Evolutionary conservation across 2,797 vertebrate genomes (phyloP).

Genomic region (Synaphobranchus kaupii): DNA sequence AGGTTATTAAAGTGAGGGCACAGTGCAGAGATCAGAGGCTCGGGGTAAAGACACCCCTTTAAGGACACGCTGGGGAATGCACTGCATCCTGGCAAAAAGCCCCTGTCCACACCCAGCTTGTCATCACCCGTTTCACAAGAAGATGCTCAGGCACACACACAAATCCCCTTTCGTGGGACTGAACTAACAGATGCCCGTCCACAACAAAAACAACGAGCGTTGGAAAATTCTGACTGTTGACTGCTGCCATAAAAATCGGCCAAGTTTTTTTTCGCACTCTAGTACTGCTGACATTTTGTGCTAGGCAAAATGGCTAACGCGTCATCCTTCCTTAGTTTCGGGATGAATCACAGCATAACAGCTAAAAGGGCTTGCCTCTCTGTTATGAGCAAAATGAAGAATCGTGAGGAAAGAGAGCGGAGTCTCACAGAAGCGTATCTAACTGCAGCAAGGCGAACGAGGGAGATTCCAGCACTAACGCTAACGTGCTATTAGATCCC

Average conservation of each 20-base stretch:
- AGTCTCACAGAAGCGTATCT: neutral
- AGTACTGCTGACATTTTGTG: neutral
- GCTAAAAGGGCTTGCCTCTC: neutral
- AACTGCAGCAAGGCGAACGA: constrained; percentile 1
- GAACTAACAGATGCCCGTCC: constrained; percentile 25
- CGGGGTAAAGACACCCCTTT: neutral
- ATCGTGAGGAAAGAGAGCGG: neutral
- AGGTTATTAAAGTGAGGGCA: neutral
- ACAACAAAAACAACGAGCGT: constrained; percentile 15
- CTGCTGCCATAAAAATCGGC: neutral
- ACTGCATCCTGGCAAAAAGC: constrained; percentile 6
- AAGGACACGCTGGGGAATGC: neutral
- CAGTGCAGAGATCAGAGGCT: neutral
- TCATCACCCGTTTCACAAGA: constrained; percentile 37
- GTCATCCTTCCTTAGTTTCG: neutral
- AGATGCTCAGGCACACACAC: constrained; percentile 23
- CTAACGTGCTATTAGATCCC: constrained; percentile 60
- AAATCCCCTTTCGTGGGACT: constrained; percentile 9
- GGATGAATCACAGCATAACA: neutral
- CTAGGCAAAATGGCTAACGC: neutral
- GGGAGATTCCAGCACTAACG: constrained; percentile 34
- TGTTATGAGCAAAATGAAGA: neutral
- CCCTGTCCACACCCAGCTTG: constrained; percentile 14
- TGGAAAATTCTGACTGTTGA: neutral
- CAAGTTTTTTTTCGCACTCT: neutral